A percentile compares a stretch with the other conserved stretches of the same genome.
Conservation (phyloP, 1,140 invertebrate genomes). For the Lithobius niger region DNA sequence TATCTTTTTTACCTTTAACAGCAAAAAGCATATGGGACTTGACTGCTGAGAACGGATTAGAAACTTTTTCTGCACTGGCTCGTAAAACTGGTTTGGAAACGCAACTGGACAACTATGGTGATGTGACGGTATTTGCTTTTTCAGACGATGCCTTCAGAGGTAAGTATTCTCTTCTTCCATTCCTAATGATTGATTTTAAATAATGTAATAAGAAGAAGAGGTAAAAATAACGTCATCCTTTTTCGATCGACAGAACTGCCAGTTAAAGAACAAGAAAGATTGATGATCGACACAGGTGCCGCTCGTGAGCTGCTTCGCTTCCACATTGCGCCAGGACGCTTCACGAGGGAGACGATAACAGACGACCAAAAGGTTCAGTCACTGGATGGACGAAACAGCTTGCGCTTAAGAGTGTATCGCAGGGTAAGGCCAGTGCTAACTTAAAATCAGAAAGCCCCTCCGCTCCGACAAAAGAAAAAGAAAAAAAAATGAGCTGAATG, state of each 20-base stretch:
- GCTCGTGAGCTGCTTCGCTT: slow-evolving; percentile 27
- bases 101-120: slow-evolving; percentile 29
- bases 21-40: slow-evolving; percentile 33
- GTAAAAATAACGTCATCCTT: too few relatives aligned
- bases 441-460: too few relatives aligned
- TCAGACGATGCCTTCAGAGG: slow-evolving; percentile 38
- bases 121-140: slow-evolving; percentile 40
- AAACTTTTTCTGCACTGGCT: slow-evolving; percentile 31
- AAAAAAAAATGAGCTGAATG: too few relatives aligned
- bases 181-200: too few relatives aligned
- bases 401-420: slow-evolving; percentile 34
- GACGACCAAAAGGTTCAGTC: slow-evolving; percentile 34
- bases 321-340: slow-evolving; percentile 29
- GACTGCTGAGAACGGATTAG: slow-evolving; percentile 24
- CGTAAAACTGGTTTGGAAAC: slow-evolving; percentile 33
- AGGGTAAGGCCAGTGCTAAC: slow-evolving; percentile 23
- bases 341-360: slow-evolving; percentile 28
- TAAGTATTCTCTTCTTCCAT: too few relatives aligned
- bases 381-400: slow-evolving; percentile 30
- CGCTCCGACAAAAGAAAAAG: too few relatives aligned
- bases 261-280: neutral
- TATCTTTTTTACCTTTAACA: slow-evolving; percentile 15
- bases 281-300: neutral
- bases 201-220: too few relatives aligned
- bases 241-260: too few relatives aligned